Percentiles rank a stretch among this genome's conserved stretches.
These are phyloP conservation scores for Drosophila sechellia DNA, from an alignment of 1,140 invertebrate genomes.

Conservation along the genomic window DNA sequence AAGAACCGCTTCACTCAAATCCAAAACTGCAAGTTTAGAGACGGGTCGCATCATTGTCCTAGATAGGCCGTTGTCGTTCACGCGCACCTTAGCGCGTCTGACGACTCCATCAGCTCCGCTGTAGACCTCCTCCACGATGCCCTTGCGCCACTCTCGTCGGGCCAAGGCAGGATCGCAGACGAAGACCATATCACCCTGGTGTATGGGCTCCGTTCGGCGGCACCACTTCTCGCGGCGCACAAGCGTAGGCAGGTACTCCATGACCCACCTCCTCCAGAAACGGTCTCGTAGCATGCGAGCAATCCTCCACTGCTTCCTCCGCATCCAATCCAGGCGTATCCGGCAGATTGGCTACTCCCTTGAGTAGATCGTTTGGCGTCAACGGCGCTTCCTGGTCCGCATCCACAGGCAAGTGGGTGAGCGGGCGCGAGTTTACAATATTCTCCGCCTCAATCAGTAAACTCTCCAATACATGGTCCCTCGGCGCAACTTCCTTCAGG, in stretches of 20 bases:
- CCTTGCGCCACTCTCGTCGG: conserved; percentile 1
- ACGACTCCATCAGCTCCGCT: conserved; percentile 1
- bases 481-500: background rate
- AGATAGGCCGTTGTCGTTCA: background rate
- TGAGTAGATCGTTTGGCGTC: background rate
- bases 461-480: conserved; percentile 17
- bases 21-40: too few relatives aligned
- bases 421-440: conserved; percentile 18
- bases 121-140: conserved; percentile 2
- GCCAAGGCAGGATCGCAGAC: background rate
- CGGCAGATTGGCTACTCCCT: background rate
- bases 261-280: conserved; percentile 16
- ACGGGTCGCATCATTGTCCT: too few relatives aligned
- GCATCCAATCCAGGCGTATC: background rate
- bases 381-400: conserved; percentile 23
- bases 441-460: conserved; percentile 21
- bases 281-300: background rate
- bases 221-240: conserved; percentile 40
- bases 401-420: conserved; percentile 16
- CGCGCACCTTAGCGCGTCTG: background rate
- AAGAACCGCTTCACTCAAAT: too few relatives aligned
- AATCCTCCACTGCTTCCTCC: background rate
- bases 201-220: conserved; percentile 1
- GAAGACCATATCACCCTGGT: conserved; percentile 23
- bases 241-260: conserved; percentile 28